Evolutionary conservation across 2,888 invertebrate genomes (phyloP), one percentile per base, ranked within the genome.

Genomic region (Pristionchus fissidentatus): DNA sequence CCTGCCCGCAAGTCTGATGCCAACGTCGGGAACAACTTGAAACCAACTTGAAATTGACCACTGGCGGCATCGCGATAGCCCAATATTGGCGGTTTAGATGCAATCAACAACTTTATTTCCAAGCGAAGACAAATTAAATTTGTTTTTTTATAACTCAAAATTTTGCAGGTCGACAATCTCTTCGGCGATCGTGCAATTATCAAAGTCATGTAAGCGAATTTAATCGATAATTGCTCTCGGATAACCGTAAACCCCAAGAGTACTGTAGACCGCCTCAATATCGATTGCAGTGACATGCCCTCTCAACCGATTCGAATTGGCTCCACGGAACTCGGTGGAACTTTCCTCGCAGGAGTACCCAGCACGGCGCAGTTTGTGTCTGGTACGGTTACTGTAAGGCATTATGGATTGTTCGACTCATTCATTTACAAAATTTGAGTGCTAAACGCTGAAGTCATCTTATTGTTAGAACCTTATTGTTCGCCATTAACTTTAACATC

Each of bases 331-430:
- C 35, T 35, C 29, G 62, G 62, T 8, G 88, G 88, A 38, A 86
- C 87, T 26, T 88, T 85, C 49, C 70, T 87, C n/a, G 85, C 86
- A n/a, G 85, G 85, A 13, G 84, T 86, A 7, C 87, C 88, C 3
- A 84, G 86, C 0, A 75, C 85, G 1, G 85, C 87, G 19, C 87
- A 87, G 38, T 87, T 84, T 41, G 62, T 85, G 10, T 1, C 80
- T 22, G 80, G 80, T 81, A 35, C 29, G 70, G 13, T 38, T 49
- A 49, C 19, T 49, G 8, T 60, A n/a, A 60, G 8, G 7, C 60
- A 8, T 60, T 60, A n/a, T n/a, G n/a, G n/a, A n/a, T n/a, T n/a
- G n/a, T n/a, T n/a, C n/a, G n/a, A n/a, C n/a, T 49, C 49, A 49
- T 49, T 49, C 49, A 19, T 49, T 13, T 19, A 10, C 10, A 49